Conservation (phyloP, 2,797 vertebrate species). For the Trachurus trachurus region DNA sequence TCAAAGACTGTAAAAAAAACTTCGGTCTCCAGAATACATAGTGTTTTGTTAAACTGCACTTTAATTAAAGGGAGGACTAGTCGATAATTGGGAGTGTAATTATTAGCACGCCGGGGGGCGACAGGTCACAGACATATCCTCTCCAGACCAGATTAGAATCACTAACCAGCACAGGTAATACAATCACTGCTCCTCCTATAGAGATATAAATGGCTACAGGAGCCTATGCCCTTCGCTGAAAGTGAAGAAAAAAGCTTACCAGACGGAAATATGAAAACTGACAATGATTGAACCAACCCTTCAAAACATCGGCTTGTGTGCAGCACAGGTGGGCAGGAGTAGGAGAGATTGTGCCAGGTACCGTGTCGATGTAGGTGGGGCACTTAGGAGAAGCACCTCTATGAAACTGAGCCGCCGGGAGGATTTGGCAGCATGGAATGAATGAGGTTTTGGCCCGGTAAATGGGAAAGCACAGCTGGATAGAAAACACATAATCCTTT, state of each 20-base stretch:
- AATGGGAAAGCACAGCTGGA: slow-evolving; percentile 67
- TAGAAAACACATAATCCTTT: slow-evolving; percentile 67
- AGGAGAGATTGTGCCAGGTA: neutral
- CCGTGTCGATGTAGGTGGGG: slow-evolving; percentile 11
- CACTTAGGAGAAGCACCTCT: slow-evolving; percentile 36
- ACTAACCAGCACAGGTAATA: neutral
- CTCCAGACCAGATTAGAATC: slow-evolving; percentile 9
- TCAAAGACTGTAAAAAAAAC: neutral
- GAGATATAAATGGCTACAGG: slow-evolving; percentile 1
- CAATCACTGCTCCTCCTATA: neutral
- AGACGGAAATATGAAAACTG: no score
- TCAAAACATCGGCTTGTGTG: slow-evolving; percentile 21
- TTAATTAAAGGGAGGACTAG: slow-evolving; percentile 9
- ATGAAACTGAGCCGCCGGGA: slow-evolving; percentile 39
- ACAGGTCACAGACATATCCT: slow-evolving; percentile 3
- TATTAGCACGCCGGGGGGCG: neutral
- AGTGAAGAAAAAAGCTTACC: neutral
- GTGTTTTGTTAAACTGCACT: slow-evolving; percentile 9
- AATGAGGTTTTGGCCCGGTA: slow-evolving; percentile 40
- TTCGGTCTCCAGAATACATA: slow-evolving; percentile 8
- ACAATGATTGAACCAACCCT: slow-evolving; percentile 1
- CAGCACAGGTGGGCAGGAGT: slow-evolving; percentile 3
- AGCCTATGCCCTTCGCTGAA: slow-evolving; percentile 2
- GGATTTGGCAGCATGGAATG: slow-evolving; percentile 42
- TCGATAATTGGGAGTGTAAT: slow-evolving; percentile 6